These are phyloP conservation scores for Drosophila cracens DNA, from an alignment of 2,888 invertebrate genomes.

Conservation along the genomic window DNA sequence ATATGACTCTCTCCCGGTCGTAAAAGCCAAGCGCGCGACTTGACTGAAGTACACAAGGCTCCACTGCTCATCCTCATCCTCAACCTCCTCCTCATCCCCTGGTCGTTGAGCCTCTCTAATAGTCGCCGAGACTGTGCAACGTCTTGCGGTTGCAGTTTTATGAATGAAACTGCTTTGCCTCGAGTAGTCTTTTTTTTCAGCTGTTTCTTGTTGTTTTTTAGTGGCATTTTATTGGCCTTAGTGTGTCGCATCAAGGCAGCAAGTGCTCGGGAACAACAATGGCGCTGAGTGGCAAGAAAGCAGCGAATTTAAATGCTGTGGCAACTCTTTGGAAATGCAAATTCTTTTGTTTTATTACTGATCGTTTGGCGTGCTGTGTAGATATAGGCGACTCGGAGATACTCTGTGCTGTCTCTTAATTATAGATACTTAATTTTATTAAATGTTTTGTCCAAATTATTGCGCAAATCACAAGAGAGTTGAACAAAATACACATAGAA, in stretches of 20 bases:
- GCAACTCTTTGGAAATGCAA: slow-evolving; percentile 26
- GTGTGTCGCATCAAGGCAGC: slow-evolving; percentile 52
- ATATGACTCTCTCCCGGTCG: slow-evolving; percentile 34
- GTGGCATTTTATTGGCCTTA: slow-evolving; percentile 62
- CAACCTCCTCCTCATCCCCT: background rate
- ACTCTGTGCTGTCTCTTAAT: background rate
- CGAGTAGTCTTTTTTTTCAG: slow-evolving; percentile 7
- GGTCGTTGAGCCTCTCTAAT: slow-evolving; percentile 11
- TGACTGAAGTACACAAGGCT: slow-evolving; percentile 41
- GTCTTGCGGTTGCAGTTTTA: slow-evolving; percentile 63
- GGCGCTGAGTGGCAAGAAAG: slow-evolving; percentile 1
- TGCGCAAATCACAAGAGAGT: background rate
- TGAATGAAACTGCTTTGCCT: slow-evolving; percentile 68
- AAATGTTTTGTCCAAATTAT: too few species aligned
- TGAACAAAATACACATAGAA: background rate
- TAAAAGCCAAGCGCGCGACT: slow-evolving; percentile 63
- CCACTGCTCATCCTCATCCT: background rate
- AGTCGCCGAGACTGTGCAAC: slow-evolving; percentile 28
- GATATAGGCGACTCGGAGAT: background rate
- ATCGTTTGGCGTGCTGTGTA: background rate
- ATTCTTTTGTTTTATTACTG: slow-evolving; percentile 12
- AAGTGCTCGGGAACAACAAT: slow-evolving; percentile 24
- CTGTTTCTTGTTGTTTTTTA: slow-evolving; percentile 52
- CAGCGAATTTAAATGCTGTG: slow-evolving; percentile 18
- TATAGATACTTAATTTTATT: background rate